These are phyloP conservation scores for Rhabdornis inornatus DNA, from an alignment of 2,113 vertebrate species.

Conservation along the genomic window DNA sequence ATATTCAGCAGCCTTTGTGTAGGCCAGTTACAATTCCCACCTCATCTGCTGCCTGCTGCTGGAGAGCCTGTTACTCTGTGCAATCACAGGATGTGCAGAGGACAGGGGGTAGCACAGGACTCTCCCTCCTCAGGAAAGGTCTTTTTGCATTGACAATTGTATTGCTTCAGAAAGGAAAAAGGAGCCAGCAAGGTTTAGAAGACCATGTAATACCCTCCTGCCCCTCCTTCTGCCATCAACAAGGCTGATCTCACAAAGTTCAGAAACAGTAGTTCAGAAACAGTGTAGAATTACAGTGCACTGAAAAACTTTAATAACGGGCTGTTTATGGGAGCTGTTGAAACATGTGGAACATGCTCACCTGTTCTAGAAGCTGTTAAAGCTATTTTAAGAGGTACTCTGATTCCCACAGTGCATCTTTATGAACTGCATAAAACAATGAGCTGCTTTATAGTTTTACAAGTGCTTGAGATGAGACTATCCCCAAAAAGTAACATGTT, in stretches of 20 bases:
- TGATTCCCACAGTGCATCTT: background rate
- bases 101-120: no score
- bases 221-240: background rate
- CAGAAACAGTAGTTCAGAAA: background rate
- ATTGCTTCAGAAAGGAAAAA: background rate
- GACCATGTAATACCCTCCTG: background rate
- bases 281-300: background rate
- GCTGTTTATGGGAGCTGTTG: background rate
- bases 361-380: background rate
- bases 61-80: background rate
- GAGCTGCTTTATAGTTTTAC: background rate
- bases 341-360: background rate
- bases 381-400: background rate
- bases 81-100: background rate
- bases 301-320: background rate
- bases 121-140: background rate
- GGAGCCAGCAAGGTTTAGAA: background rate
- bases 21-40: background rate
- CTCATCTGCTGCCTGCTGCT: background rate
- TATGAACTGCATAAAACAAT: background rate
- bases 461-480: background rate
- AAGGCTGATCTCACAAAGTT: background rate
- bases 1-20: background rate
- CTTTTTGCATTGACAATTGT: background rate
- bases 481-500: background rate